Base-by-base conservation (phyloP, 2,113 vertebrate genomes). In the Sinocyclocheilus anshuiensis region DNA sequence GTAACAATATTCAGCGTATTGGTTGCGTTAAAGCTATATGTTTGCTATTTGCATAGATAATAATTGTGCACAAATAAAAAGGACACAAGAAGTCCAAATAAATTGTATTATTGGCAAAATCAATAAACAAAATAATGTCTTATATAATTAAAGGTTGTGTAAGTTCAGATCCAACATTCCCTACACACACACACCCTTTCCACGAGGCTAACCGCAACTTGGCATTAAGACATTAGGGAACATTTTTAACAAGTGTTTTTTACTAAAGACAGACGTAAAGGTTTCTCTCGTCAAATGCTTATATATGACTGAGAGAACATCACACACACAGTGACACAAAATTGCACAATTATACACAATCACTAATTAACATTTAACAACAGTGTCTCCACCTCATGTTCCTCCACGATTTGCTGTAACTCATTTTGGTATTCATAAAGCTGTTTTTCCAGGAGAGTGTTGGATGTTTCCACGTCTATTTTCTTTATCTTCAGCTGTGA, bases 401-500 rank as follows among this genome's bases (percentile, higher is more conserved):
- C 84, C 29, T 85, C 85, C 85, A 93, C 83, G 16, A 88, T 86
- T 24, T 72, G 16, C 86, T 92, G 90, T 75, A 94, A 89, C 81
- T 94, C 90, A 0, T 71, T 65, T 90, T 88, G 84, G 84, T 90
- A 91, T 75, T 50, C 76, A 1, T 85, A 82, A 4, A 94, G 39
- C 22, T 94, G 90, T 0, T 84, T 87, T 7, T 93, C 89, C 90
- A 95, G 92, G 1, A 10, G 63, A 42, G 22, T 12, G 80, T 86
- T 90, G 88, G 81, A 85, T 53, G 81, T 67, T 12, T 95, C 93
- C 1, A 89, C 84, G 9, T 83, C 89, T 72, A 33, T 89, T 92
- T 92, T 93, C 1, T 90, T 86, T 76, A 93, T 87, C 61, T 92
- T 90, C 85, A 95, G 91, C 85, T 89, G 59, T 15, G 39, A 88